phyloP scores from a whole-genome alignment of 2,113 vertebrate genomes.

The Sylvietta virens region DNA sequence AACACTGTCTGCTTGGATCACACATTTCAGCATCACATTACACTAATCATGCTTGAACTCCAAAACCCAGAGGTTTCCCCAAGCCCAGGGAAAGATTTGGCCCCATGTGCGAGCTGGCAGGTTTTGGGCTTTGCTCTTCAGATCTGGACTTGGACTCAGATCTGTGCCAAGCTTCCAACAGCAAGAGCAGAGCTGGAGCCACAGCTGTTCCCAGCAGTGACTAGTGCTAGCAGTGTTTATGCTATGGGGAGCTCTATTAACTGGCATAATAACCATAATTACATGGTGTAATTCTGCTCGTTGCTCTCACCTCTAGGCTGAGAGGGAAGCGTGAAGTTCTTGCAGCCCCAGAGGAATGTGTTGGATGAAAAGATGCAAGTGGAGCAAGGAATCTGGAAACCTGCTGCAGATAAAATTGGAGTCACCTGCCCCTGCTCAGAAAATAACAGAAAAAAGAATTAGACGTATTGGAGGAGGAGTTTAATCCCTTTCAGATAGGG shows the following conservation, averaged over 20 bases:
- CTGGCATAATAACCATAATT: conserved; percentile 56
- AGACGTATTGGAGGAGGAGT: not conserved
- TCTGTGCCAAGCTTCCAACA: not conserved
- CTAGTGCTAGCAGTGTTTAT: not conserved
- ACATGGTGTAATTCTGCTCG: conserved; percentile 2
- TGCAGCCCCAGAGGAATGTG: conserved; percentile 26
- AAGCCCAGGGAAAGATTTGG: not conserved
- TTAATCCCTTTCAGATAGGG: not conserved
- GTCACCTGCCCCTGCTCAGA: not conserved
- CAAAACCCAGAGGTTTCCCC: not conserved
- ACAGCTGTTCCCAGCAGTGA: not conserved
- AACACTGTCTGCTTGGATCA: not conserved
- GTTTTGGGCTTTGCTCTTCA: not conserved
- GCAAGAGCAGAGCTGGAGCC: not conserved
- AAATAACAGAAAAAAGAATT: not conserved
- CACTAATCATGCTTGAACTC: not conserved
- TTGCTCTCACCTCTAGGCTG: conserved; percentile 54
- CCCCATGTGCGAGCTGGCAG: not conserved
- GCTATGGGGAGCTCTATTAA: conserved; percentile 25
- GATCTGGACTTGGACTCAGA: not conserved
- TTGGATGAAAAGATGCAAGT: conserved; percentile 14
- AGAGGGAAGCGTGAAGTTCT: not conserved
- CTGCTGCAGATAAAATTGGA: not conserved
- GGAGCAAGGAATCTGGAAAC: not conserved
- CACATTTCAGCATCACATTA: not conserved